Conservation (phyloP, 2,797 vertebrate genomes). For the Sternarchorhynchus goeldii region DNA sequence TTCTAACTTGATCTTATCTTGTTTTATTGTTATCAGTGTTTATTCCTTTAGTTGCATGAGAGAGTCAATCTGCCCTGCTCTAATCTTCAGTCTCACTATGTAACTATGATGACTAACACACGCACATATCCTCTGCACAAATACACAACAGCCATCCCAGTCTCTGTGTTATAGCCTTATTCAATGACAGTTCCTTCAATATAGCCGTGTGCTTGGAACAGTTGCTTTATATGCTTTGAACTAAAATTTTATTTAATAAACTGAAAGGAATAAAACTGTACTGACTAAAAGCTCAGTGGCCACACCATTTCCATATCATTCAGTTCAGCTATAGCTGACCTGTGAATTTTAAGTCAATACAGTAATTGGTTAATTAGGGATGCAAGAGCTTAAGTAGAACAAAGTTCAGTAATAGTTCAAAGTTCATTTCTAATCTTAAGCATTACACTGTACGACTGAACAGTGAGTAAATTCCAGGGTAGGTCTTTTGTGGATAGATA, state of each 20-base stretch:
- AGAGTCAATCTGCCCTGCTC: background rate
- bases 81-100: constrained; percentile 38
- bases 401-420: background rate
- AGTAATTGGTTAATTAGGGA: constrained; percentile 9
- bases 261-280: background rate
- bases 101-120: constrained; percentile 9
- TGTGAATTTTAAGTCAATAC: background rate
- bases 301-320: background rate
- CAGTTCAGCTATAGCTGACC: background rate
- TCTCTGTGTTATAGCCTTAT: background rate
- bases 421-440: background rate
- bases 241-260: background rate
- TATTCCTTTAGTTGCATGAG: constrained; percentile 48
- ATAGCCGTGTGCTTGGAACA: background rate
- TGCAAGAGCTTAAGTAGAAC: background rate
- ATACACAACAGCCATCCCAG: constrained; percentile 6
- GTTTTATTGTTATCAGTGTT: constrained; percentile 56
- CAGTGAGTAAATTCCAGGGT: background rate
- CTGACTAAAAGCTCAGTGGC: background rate
- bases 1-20: constrained; percentile 52
- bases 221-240: background rate
- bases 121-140: background rate
- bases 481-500: background rate
- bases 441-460: background rate
- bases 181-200: background rate